Conservation (phyloP, 2,888 invertebrate species). For the Cetonia aurata region DNA sequence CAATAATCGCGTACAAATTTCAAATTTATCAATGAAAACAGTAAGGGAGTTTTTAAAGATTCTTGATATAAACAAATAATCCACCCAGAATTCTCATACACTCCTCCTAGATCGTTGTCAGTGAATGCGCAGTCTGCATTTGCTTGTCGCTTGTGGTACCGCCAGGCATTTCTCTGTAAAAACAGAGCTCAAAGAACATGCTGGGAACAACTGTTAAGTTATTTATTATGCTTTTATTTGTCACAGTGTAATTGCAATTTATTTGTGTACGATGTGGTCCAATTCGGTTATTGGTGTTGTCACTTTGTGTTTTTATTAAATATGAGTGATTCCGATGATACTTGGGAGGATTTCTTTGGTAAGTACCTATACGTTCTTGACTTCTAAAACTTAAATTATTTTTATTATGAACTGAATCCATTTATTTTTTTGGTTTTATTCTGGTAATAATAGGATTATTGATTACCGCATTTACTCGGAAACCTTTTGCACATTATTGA, state of each 20-base stretch:
- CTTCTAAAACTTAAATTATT: not conserved
- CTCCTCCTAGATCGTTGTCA: conserved; percentile 23
- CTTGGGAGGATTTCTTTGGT: conserved; percentile 66
- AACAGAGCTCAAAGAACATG: conserved; percentile 34
- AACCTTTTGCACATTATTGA: conserved; percentile 10
- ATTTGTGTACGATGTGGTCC: conserved; percentile 38
- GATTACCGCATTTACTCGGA: too few relatives aligned
- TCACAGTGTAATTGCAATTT: conserved; percentile 32
- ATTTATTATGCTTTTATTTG: conserved; percentile 36
- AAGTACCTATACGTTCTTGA: conserved; percentile 50
- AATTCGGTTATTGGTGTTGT: conserved; percentile 36
- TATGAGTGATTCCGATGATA: conserved; percentile 63
- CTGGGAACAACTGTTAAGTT: conserved; percentile 40
- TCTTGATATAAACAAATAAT: conserved; percentile 31
- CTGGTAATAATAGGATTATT: too few relatives aligned
- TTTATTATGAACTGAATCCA: conserved; percentile 6
- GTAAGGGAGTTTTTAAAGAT: not conserved
- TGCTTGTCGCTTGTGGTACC: conserved; percentile 32
- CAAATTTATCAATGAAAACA: conserved; percentile 2
- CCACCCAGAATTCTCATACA: conserved; percentile 38
- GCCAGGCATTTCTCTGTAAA: conserved; percentile 34
- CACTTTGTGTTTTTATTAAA: conserved; percentile 50
- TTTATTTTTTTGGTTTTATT: not conserved
- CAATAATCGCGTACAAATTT: too few relatives aligned
- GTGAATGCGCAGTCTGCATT: conserved; percentile 40